Base-by-base conservation (phyloP, 1,140 invertebrate genomes). In the Drosophila guanche region DNA sequence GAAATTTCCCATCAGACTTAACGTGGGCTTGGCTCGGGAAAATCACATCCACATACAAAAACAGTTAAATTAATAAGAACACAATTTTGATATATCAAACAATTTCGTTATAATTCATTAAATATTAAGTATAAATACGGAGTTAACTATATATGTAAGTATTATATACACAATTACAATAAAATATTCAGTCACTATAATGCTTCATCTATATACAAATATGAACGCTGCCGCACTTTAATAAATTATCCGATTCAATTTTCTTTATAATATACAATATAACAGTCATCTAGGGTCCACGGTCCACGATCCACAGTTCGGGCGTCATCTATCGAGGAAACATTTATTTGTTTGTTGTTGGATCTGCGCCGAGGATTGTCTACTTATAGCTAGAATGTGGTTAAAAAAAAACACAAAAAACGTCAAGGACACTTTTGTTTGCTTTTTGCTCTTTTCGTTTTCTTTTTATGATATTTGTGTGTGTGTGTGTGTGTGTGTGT, bases 81-180 rank as follows among this genome's bases (percentile, higher is more conserved):
- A 62, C 29, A 25, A 5, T 14, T 2, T 14, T 5, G 33, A 53
- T 41, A 75, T 85, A 81, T 85, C 60, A 85, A 85, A 85, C 81
- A 85, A 85, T 81, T 86, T 81, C 76, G 57, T 88, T 85, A 86
- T 85, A 77, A 78, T 85, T 85, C 78, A 58, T 85, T 88, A 86
- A 85, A 81, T 88, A 88, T 85, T 81, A 86, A 70, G 73, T 85
- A 83, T 88, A 86, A 86, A 86, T 86, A 86, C 66, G 70, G 58
- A 76, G 83, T 88, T 86, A 79, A 72, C 83, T 88, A 88, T 59
- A 12, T 57, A 88, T 59, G 4, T 57, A 88, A 83, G 84, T 88
- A 88, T 88, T 88, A 88, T 88, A 88, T 88, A 88, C 83, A 88
- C 78, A 88, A 88, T 83, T 88, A 88, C 70, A 88, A 88, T 89